Percentiles rank a stretch among this genome's conserved stretches.
These are phyloP conservation scores for Xenopus borealis DNA, from an alignment of 2,113 vertebrate species.

Conservation along the genomic window DNA sequence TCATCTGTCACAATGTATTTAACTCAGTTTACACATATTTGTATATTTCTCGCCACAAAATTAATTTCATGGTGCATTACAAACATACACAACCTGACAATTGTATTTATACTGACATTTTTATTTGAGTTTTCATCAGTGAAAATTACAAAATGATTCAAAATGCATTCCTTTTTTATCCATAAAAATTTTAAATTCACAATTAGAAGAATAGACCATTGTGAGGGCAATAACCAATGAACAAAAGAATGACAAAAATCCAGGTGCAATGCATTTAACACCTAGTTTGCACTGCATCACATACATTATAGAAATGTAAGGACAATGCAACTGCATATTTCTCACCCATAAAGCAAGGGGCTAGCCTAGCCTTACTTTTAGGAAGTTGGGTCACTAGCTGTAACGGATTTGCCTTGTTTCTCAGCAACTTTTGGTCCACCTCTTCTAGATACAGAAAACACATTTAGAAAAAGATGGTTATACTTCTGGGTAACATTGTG, in stretches of 20 bases:
- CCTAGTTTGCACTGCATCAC: background rate
- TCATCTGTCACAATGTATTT: too few species aligned
- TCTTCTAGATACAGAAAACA: background rate
- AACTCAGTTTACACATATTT: too few species aligned
- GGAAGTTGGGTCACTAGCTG: background rate
- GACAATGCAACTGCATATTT: conserved; percentile 21
- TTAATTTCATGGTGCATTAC: too few species aligned
- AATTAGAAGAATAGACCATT: conserved; percentile 43
- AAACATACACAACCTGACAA: background rate
- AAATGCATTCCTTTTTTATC: conserved; percentile 38
- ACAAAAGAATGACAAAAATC: conserved; percentile 22
- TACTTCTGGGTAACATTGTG: background rate
- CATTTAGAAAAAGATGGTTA: background rate
- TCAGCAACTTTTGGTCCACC: too few species aligned
- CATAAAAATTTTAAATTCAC: conserved; percentile 33
- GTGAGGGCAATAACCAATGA: conserved; percentile 15
- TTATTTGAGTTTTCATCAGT: conserved; percentile 31
- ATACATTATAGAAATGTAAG: conserved; percentile 22
- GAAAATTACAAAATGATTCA: conserved; percentile 46
- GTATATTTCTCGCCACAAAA: too few species aligned
- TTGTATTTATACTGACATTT: conserved; percentile 2
- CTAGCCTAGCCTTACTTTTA: background rate
- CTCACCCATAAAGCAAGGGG: background rate
- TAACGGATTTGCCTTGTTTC: background rate
- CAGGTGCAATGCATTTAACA: conserved; percentile 3